Base-by-base conservation (phyloP, 2,888 invertebrate species). In the Dryobota labecula region DNA sequence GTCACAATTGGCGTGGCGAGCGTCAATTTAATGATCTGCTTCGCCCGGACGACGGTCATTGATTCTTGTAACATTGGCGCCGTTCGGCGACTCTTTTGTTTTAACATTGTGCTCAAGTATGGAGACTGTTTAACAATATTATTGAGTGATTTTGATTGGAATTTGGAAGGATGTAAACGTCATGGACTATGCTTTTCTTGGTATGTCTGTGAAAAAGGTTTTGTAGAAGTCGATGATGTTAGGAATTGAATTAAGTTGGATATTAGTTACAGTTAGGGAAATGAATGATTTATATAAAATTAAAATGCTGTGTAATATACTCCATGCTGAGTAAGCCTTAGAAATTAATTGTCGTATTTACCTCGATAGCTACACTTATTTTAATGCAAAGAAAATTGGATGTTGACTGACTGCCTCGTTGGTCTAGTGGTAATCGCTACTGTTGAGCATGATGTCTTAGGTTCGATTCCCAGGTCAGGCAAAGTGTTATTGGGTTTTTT, bases 41-140 rank as follows among this genome's bases (percentile, higher is more conserved):
- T 92, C 90, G 91, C 90, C 93, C 94, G 95, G 95, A 94, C 95
- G 95, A 82, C 92, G 94, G 93, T 92, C 95, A 95, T 94, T 95
- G 95, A 94, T 95, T 94, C 95, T 87, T 89, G 87, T 82, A 87
- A 83, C 89, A 90, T 90, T 91, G 94, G 94, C 94, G 95, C 94
- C 94, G 88, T 86, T 88, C 90, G 88, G 89, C 86, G 70, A 84
- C 80, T 86, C 85, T 90, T 90, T 90, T 91, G 90, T 91, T 92
- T 91, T 89, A 88, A 84, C 77, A 76, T 53, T 61, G 71, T 68
- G 80, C 51, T 60, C 56, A 11, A 43, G 54, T 65, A 43, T 54
- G n/a, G 15, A 24, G 24, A 43, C 5, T 51, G 54, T 78, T 57
- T 43, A 49, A 51, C 45, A 4, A 20, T 56, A 13, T 67, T 54